Percentiles rank a stretch among this genome's conserved stretches.
These are phyloP conservation scores for Cryptoblepharus egeriae DNA, from an alignment of 2,797 vertebrate species.

Conservation along the genomic window DNA sequence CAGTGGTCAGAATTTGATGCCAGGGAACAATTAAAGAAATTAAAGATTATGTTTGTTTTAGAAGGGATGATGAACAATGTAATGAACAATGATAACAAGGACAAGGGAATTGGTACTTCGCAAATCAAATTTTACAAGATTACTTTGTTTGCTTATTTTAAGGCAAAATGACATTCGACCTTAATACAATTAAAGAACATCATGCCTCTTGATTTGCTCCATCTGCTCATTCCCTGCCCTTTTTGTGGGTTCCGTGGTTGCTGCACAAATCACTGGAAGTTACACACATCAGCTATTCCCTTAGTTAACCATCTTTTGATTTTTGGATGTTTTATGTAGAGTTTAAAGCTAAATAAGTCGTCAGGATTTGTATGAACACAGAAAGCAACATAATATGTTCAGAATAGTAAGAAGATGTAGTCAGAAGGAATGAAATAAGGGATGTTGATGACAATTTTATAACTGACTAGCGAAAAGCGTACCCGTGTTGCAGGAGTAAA, in stretches of 20 bases:
- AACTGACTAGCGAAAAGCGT: too few relatives aligned
- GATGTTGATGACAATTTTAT: neutral
- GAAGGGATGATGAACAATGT: neutral
- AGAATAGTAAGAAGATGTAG: neutral
- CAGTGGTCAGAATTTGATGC: constrained; percentile 53
- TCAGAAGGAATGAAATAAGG: neutral
- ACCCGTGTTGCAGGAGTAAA: too few relatives aligned
- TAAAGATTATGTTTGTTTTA: constrained; percentile 43
- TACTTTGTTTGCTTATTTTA: constrained; percentile 5
- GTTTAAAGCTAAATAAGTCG: neutral
- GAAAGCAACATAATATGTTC: neutral
- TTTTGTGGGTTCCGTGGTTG: constrained; percentile 14
- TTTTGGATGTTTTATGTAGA: neutral
- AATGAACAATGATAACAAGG: neutral
- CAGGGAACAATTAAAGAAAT: constrained; percentile 46
- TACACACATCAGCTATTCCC: neutral
- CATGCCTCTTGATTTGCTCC: constrained; percentile 4
- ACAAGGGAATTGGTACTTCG: neutral
- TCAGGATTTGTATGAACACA: neutral
- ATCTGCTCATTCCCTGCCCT: constrained; percentile 1
- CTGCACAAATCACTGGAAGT: constrained; percentile 12
- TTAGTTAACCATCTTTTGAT: neutral
- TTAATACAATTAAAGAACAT: constrained; percentile 39
- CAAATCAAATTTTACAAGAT: neutral
- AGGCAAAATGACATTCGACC: constrained; percentile 32